These are phyloP conservation scores for Blomia tropicalis DNA, from an alignment of 2,888 invertebrate genomes.

Conservation along the genomic window DNA sequence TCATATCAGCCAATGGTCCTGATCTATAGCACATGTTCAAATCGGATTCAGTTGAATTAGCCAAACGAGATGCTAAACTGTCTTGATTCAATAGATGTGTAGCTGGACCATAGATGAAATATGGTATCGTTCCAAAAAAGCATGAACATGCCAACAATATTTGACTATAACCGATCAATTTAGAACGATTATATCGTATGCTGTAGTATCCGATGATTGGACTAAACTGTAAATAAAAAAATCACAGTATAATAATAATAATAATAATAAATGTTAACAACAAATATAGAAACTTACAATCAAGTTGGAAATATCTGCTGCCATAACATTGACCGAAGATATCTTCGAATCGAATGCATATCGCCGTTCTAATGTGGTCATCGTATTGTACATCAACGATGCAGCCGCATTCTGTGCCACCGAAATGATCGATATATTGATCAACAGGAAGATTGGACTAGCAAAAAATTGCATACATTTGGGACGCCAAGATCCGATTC, in stretches of 20 bases:
- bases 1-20: no score
- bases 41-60: not conserved
- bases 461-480: slow-evolving; percentile 28
- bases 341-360: slow-evolving; percentile 26
- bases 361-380: slow-evolving; percentile 27
- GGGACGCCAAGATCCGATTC: slow-evolving; percentile 27
- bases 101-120: slow-evolving; percentile 26
- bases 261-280: no score
- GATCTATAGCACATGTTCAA: not conserved
- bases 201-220: slow-evolving; percentile 28
- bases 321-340: slow-evolving; percentile 27
- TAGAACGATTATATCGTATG: slow-evolving; percentile 22
- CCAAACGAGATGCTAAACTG: no score
- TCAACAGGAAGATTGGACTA: slow-evolving; percentile 26
- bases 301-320: slow-evolving; percentile 24
- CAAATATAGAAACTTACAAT: no score
- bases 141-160: slow-evolving; percentile 23
- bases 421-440: slow-evolving; percentile 26
- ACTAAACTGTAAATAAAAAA: no score
- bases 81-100: not conserved
- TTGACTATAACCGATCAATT: slow-evolving; percentile 23
- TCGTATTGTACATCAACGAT: slow-evolving; percentile 26
- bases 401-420: slow-evolving; percentile 25
- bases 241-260: no score
- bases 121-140: slow-evolving; percentile 25